Evolutionary conservation across 1,140 invertebrate species (phyloP), one percentile per base, ranked within the genome.

Genomic region (Trachymyrmex cornetzi): DNA sequence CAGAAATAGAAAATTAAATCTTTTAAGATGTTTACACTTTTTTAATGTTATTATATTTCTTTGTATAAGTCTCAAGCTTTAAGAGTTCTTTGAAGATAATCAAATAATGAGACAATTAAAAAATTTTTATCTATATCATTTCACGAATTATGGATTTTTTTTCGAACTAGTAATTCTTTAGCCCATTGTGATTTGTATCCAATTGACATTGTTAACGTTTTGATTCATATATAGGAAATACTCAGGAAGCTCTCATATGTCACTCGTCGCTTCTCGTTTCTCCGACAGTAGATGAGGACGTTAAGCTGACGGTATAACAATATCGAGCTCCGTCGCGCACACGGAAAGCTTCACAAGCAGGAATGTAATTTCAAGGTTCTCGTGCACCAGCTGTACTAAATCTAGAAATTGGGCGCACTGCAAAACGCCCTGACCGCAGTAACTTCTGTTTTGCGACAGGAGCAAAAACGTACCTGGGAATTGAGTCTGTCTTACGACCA

Each of bases 331-430:
- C 22, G 34, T 57, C 50, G 7, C 30, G 38, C 34, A 9, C 66
- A 55, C 30, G 22, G 34, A 30, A 63, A 64, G 30, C 64, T 55
- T 69, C 22, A 19, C 59, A 38, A 55, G 64, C 44, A 63, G 19
- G 22, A 81, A 81, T 57, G n/a, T 38, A 71, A 81, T 81, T 81
- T 81, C 79, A 81, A 71, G 64, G 48, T 71, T 57, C 79, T 44
- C 11, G 16, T 44, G 48, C 14, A 12, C 48, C 66, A 71, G 48
- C n/a, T 81, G 79, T 38, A 57, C 30, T 57, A 71, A 71, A 69
- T 81, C 50, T 71, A 81, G 64, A 71, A 71, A 81, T 71, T 44
- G 30, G n/a, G 66, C 64, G 11, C 3, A 22, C 48, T 57, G 64
- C 50, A 71, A 81, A 81, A 81, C 14, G 5, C 0, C n/a, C 5